Conservation (phyloP, 1,140 invertebrate species). For the Littorina saxatilis region DNA sequence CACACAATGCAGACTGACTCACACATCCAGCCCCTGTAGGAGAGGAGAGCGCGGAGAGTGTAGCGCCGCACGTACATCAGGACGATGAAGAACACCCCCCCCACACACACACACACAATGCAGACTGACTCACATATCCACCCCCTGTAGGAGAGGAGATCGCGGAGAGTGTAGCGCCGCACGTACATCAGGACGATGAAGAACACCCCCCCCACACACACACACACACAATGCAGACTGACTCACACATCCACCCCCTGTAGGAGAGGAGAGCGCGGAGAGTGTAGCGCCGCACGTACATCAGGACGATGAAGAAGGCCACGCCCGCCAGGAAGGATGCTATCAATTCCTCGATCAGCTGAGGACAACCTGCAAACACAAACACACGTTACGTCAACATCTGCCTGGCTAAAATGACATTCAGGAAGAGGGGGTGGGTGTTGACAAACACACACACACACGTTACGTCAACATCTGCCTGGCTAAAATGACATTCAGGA, state of each 20-base stretch:
- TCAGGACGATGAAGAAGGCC: conserved; percentile 18
- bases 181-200: too few species aligned
- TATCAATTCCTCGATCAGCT: neutral
- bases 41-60: too few species aligned
- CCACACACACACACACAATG: too few species aligned
- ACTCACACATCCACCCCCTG: conserved; percentile 71
- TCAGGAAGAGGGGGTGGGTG: neutral
- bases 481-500: neutral
- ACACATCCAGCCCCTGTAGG: too few species aligned
- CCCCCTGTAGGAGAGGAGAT: too few species aligned
- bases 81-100: too few species aligned
- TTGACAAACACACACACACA: neutral
- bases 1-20: too few species aligned
- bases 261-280: conserved; percentile 70
- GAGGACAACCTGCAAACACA: neutral
- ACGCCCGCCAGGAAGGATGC: conserved; percentile 13
- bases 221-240: too few species aligned
- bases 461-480: neutral
- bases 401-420: neutral
- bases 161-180: too few species aligned
- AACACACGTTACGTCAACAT: neutral
- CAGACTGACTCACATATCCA: too few species aligned
- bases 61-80: too few species aligned
- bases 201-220: too few species aligned
- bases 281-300: conserved; percentile 13